Evolutionary conservation across 2,797 vertebrate genomes (phyloP).

Genomic region (Siniperca scherzeri): DNA sequence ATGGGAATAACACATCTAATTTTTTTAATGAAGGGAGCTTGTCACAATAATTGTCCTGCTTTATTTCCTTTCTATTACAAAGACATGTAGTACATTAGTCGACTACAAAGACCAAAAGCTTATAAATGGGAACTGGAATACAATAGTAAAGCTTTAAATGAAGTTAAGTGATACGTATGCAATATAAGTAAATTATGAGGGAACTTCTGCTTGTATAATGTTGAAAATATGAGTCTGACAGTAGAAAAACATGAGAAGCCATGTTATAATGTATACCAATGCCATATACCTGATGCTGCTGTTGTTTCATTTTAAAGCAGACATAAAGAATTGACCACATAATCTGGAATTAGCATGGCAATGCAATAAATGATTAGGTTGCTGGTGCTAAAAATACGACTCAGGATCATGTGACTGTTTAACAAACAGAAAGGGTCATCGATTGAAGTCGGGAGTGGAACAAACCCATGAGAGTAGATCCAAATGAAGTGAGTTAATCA

Average conservation of each 20-base stretch:
- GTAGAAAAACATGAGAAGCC: neutral
- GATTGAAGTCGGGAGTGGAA: constrained; percentile 71
- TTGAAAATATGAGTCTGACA: neutral
- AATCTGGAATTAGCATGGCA: constrained; percentile 56
- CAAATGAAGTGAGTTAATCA: constrained; percentile 85
- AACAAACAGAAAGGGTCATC: constrained; percentile 72
- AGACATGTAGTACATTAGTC: constrained; percentile 46
- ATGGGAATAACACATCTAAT: constrained; percentile 52
- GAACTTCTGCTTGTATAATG: neutral
- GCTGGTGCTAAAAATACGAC: constrained; percentile 65
- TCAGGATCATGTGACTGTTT: constrained; percentile 70
- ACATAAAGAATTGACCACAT: constrained; percentile 42
- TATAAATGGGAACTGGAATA: neutral
- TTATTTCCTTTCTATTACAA: constrained; percentile 60
- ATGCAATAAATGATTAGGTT: constrained; percentile 60
- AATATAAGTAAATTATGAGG: constrained; percentile 3
- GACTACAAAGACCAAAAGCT: constrained; percentile 49
- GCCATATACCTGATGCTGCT: neutral
- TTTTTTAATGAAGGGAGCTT: constrained; percentile 68
- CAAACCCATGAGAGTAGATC: constrained; percentile 75
- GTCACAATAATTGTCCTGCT: constrained; percentile 71
- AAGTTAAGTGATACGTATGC: constrained; percentile 18
- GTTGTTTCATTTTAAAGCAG: constrained; percentile 37
- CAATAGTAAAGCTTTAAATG: constrained; percentile 29
- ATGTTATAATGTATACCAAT: neutral